Percentiles rank a stretch among this genome's conserved stretches.
phyloP scores from a whole-genome alignment of 2,113 vertebrate genomes.

The Colaptes auratus region DNA sequence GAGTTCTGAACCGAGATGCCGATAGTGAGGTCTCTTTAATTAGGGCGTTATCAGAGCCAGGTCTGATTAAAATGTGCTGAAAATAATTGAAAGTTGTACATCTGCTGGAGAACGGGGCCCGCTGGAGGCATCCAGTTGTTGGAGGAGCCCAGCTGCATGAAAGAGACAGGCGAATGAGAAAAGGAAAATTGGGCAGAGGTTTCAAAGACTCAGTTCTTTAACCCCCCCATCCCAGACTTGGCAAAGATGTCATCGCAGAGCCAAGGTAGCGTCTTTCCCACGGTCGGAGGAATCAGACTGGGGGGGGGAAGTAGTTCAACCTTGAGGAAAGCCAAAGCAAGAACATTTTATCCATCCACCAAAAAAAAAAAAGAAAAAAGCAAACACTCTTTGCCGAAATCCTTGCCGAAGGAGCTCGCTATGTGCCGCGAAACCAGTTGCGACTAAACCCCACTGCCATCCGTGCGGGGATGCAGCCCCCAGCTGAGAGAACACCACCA shows the following conservation, averaged over 20 bases:
- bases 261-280: conserved; percentile 82
- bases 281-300: conserved; percentile 4
- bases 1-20: conserved; percentile 45
- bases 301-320: neutral
- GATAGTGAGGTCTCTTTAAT: conserved; percentile 73
- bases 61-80: conserved; percentile 74
- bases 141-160: conserved; percentile 45
- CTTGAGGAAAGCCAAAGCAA: conserved; percentile 61
- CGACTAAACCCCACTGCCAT: neutral
- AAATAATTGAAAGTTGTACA: conserved; percentile 70
- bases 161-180: neutral
- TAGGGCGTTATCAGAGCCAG: conserved; percentile 71
- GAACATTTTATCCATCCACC: neutral
- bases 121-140: conserved; percentile 46
- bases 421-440: accelerated
- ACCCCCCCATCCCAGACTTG: conserved; percentile 49
- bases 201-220: conserved; percentile 40
- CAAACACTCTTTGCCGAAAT: neutral
- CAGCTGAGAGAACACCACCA: neutral
- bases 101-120: conserved; percentile 40
- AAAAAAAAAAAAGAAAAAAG: accelerated
- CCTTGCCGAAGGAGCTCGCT: neutral
- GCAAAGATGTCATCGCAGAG: conserved; percentile 33
- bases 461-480: neutral
- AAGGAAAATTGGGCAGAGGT: conserved; percentile 5